A percentile compares a stretch with the other conserved stretches of the same genome.
Evolutionary conservation across 2,888 invertebrate genomes (phyloP).

Genomic region (Metopia argyrocephala): DNA sequence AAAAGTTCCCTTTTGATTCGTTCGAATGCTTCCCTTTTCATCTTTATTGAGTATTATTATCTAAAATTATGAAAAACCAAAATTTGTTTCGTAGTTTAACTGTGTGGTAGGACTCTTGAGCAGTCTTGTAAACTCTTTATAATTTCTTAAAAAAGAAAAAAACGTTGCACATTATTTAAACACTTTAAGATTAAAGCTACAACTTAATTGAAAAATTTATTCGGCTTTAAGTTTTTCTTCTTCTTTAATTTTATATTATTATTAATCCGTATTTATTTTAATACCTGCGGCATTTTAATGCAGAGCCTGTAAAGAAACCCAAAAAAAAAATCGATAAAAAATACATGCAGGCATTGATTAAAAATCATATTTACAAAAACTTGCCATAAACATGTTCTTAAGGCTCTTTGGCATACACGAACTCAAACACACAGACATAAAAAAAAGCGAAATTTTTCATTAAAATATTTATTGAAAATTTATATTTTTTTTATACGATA

Average conservation of each 20-base stretch:
- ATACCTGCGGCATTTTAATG: conserved; percentile 48
- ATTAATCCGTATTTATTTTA: conserved; percentile 55
- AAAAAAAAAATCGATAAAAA: conserved; percentile 49
- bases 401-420: no score
- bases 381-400: conserved; percentile 48
- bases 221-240: conserved; percentile 17
- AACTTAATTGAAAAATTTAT: conserved; percentile 51
- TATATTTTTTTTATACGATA: conserved; percentile 35
- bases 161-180: conserved; percentile 33
- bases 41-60: no score
- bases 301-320: conserved; percentile 38
- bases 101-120: no score
- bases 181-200: conserved; percentile 13
- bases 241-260: conserved; percentile 27
- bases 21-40: no score
- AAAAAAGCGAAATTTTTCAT: conserved; percentile 15
- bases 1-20: no score
- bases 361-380: conserved; percentile 52
- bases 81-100: no score
- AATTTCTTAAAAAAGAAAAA: neutral
- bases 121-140: no score
- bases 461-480: conserved; percentile 48
- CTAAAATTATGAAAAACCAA: no score
- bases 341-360: conserved; percentile 48
- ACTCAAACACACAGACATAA: no score